Percentiles rank a stretch among this genome's conserved stretches.
phyloP scores from a whole-genome alignment of 1,140 invertebrate species.

The Neodiprion virginianus region DNA sequence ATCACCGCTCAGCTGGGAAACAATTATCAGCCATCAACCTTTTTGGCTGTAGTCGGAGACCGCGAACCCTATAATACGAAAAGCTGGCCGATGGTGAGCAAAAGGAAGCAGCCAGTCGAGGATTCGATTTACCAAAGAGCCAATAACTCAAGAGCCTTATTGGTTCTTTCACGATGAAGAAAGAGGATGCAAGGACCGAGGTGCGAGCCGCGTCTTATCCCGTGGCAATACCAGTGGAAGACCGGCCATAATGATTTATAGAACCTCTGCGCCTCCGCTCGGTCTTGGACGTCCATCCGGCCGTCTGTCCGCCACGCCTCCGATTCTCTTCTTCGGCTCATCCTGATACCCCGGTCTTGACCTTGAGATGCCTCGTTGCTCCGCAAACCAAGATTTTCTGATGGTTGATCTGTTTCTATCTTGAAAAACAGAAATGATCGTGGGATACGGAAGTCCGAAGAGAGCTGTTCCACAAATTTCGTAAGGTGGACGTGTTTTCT shows the following conservation, averaged over 20 bases:
- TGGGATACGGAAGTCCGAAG: neutral
- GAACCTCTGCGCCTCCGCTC: conserved; percentile 22
- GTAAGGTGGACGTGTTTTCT: no score
- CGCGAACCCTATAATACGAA: no score
- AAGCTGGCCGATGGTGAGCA: no score
- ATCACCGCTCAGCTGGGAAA: no score
- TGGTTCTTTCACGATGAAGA: conserved; percentile 5
- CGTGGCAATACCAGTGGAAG: no score
- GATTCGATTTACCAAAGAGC: neutral
- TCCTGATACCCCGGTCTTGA: conserved; percentile 36
- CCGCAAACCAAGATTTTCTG: neutral
- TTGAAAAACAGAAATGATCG: no score
- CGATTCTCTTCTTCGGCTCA: conserved; percentile 51
- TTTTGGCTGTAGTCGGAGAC: no score
- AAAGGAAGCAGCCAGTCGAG: neutral
- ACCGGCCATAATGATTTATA: conserved; percentile 48
- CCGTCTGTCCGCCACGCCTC: conserved; percentile 37
- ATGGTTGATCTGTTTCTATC: no score
- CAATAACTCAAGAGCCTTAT: conserved; percentile 4
- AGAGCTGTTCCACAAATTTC: neutral
- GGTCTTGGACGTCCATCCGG: neutral
- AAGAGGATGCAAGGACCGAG: neutral
- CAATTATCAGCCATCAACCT: no score
- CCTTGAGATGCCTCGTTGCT: neutral
- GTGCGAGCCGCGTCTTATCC: no score